Evolutionary conservation across 2,888 invertebrate genomes (phyloP).

Genomic region (Thymelicus sylvestris): DNA sequence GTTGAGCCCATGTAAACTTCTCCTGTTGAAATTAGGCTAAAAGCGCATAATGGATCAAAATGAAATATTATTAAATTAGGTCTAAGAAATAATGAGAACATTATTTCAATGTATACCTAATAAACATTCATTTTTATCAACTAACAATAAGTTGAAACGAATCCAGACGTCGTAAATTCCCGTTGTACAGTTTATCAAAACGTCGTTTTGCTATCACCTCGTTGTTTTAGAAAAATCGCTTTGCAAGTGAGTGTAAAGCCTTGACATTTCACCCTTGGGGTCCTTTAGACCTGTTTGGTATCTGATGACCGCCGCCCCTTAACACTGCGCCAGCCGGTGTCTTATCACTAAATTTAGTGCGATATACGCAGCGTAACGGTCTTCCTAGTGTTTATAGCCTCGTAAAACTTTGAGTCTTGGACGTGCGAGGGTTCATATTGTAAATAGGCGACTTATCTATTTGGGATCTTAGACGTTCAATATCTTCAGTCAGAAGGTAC

Average conservation of each 20-base stretch:
- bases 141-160: too few relatives aligned
- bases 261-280: conserved; percentile 69
- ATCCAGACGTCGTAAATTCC: neutral
- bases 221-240: conserved; percentile 47
- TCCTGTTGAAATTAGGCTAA: too few relatives aligned
- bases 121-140: too few relatives aligned
- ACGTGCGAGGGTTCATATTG: conserved; percentile 37
- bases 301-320: conserved; percentile 68
- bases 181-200: neutral
- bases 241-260: conserved; percentile 63
- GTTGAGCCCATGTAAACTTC: too few relatives aligned
- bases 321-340: conserved; percentile 40
- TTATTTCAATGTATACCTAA: too few relatives aligned
- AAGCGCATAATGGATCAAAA: too few relatives aligned
- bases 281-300: conserved; percentile 55
- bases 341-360: conserved; percentile 52
- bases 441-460: conserved; percentile 36
- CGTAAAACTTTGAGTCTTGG: conserved; percentile 46
- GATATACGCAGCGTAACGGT: conserved; percentile 48
- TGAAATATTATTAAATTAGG: too few relatives aligned
- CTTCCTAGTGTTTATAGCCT: conserved; percentile 51
- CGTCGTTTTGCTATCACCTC: conserved; percentile 8
- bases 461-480: conserved; percentile 23
- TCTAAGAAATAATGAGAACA: too few relatives aligned
- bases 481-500: conserved; percentile 5